Conservation (phyloP, 1,140 invertebrate genomes). For the Maconellicoccus hirsutus region DNA sequence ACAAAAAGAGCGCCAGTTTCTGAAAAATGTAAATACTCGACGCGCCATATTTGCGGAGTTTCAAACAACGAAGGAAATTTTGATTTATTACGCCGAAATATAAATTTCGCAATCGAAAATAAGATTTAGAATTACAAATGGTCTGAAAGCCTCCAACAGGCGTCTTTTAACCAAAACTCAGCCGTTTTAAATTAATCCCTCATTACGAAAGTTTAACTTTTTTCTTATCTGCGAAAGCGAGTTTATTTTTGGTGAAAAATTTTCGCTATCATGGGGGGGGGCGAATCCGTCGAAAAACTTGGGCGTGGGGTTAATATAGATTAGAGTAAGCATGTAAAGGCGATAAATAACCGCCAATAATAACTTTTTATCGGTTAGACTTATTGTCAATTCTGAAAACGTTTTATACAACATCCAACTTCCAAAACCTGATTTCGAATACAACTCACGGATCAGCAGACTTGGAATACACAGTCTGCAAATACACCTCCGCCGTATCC, state of each 20-base stretch:
- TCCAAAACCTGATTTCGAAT: constrained; percentile 17
- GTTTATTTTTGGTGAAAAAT: no score
- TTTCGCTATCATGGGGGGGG: not conserved
- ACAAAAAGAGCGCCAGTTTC: not conserved
- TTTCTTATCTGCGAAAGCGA: not conserved
- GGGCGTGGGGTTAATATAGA: not conserved
- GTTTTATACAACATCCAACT: constrained; percentile 12
- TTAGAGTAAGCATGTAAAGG: constrained; percentile 14
- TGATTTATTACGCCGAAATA: not conserved
- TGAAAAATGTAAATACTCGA: not conserved
- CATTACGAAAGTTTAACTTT: constrained; percentile 2
- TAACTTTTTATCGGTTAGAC: constrained; percentile 6
- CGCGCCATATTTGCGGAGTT: not conserved
- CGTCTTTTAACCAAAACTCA: not conserved
- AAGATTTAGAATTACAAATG: not conserved
- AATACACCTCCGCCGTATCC: not conserved
- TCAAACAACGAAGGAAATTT: not conserved
- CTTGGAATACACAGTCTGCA: not conserved
- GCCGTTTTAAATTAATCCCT: not conserved
- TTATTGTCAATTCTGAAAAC: constrained; percentile 19
- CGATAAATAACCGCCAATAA: constrained; percentile 20
- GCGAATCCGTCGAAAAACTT: not conserved
- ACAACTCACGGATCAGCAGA: constrained; percentile 13
- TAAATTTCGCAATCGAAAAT: not conserved
- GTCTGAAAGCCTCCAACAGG: not conserved